Evolutionary conservation across 2,888 invertebrate species (phyloP).

Genomic region (Monochamus alternatus): DNA sequence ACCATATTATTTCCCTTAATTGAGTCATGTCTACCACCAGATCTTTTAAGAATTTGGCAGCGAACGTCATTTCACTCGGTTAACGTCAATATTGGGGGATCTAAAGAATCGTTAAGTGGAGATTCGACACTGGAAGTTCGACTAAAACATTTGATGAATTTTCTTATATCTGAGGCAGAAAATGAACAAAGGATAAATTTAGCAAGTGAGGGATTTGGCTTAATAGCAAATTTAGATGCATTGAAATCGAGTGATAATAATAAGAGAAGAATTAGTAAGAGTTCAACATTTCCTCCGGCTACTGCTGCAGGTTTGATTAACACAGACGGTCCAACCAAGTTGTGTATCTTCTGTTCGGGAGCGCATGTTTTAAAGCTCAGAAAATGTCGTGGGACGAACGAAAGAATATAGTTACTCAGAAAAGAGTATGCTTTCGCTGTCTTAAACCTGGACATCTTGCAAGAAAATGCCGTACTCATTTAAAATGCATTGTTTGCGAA

Average conservation of each 20-base stretch:
- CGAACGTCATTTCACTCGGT: constrained; percentile 25
- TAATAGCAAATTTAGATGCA: no score
- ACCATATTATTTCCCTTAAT: constrained; percentile 32
- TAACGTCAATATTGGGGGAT: constrained; percentile 5
- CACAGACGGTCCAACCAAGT: constrained; percentile 10
- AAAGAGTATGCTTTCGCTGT: constrained; percentile 24
- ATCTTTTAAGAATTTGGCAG: constrained; percentile 55
- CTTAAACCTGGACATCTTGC: constrained; percentile 32
- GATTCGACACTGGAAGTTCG: no score
- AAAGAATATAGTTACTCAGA: constrained; percentile 8
- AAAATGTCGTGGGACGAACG: constrained; percentile 20
- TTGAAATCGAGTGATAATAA: no score
- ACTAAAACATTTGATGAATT: constrained; percentile 23
- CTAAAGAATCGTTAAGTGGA: no score
- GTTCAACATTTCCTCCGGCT: background rate
- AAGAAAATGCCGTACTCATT: constrained; percentile 21
- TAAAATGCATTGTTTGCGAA: constrained; percentile 29
- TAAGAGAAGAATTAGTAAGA: background rate
- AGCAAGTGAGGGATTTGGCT: constrained; percentile 32
- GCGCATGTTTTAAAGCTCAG: constrained; percentile 31
- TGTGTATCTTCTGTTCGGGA: constrained; percentile 35
- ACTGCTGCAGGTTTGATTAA: constrained; percentile 19
- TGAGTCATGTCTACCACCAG: constrained; percentile 52
- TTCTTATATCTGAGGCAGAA: constrained; percentile 33
- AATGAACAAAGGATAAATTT: constrained; percentile 32